phyloP scores from a whole-genome alignment of 2,888 invertebrate genomes.

The Linnaemya vulpina region DNA sequence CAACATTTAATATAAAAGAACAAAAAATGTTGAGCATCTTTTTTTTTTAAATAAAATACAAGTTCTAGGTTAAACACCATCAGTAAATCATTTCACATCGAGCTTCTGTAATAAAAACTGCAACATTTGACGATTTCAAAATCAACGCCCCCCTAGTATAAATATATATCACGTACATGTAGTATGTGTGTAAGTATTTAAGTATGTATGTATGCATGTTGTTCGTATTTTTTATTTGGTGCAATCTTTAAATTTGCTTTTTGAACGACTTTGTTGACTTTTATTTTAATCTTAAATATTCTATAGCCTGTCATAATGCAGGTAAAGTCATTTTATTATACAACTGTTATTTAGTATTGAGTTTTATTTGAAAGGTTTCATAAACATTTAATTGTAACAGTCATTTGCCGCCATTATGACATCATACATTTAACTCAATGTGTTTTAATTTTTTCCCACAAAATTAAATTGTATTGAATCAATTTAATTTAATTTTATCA shows the following conservation, averaged over 20 bases:
- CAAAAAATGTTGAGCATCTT: no score
- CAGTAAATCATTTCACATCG: no score
- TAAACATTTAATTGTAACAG: neutral
- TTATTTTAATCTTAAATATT: constrained; percentile 7
- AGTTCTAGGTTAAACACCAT: no score
- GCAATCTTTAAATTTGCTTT: constrained; percentile 10
- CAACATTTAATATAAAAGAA: no score
- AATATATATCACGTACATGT: no score
- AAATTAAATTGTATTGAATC: no score
- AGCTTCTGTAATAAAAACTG: no score
- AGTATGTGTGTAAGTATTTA: no score
- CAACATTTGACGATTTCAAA: neutral
- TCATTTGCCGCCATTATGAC: neutral
- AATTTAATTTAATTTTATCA: no score
- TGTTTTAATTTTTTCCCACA: no score
- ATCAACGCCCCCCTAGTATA: neutral
- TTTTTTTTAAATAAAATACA: no score
- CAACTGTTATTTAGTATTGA: neutral
- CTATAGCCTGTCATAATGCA: constrained; percentile 6
- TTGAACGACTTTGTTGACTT: constrained; percentile 57
- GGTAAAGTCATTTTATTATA: neutral
- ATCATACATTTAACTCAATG: neutral
- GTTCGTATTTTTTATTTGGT: neutral
- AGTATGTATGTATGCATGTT: neutral
- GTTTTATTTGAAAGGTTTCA: neutral